Conservation (phyloP, 2,797 vertebrate genomes). For the Acrossocheilus fasciatus region DNA sequence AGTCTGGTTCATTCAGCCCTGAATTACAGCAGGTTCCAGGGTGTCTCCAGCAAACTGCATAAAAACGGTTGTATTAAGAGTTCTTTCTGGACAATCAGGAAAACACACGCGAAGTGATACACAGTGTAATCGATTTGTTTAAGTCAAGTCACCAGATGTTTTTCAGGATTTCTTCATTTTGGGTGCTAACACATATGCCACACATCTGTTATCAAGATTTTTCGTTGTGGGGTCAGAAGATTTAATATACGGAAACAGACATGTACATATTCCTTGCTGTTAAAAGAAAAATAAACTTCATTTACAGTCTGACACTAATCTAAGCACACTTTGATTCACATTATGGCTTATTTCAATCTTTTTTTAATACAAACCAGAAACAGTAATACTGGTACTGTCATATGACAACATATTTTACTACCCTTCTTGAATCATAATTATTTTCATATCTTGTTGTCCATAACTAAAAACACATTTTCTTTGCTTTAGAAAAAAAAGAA, state of each 20-base stretch:
- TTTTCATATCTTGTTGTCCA: neutral
- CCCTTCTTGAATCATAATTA: neutral
- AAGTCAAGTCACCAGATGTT: slow-evolving; percentile 30
- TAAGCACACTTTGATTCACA: neutral
- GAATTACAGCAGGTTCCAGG: slow-evolving; percentile 18
- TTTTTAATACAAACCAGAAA: slow-evolving; percentile 4
- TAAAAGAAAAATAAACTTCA: neutral
- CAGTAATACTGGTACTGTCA: neutral
- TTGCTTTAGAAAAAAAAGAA: slow-evolving; percentile 71
- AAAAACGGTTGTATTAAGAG: neutral
- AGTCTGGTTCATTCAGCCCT: slow-evolving; percentile 23
- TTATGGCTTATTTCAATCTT: neutral
- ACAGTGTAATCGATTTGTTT: neutral
- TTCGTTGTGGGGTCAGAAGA: neutral
- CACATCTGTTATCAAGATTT: neutral
- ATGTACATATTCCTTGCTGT: neutral
- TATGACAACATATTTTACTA: neutral
- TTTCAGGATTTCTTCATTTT: slow-evolving; percentile 33
- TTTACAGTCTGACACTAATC: neutral
- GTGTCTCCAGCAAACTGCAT: slow-evolving; percentile 7
- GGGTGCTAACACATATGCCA: slow-evolving; percentile 16
- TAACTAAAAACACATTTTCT: slow-evolving; percentile 26
- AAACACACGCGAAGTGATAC: slow-evolving; percentile 1
- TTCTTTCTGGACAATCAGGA: neutral
- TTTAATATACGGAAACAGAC: neutral